A percentile compares a stretch with the other conserved stretches of the same genome.
phyloP scores from a whole-genome alignment of 1,140 invertebrate genomes.

The Drosophila bocki region DNA sequence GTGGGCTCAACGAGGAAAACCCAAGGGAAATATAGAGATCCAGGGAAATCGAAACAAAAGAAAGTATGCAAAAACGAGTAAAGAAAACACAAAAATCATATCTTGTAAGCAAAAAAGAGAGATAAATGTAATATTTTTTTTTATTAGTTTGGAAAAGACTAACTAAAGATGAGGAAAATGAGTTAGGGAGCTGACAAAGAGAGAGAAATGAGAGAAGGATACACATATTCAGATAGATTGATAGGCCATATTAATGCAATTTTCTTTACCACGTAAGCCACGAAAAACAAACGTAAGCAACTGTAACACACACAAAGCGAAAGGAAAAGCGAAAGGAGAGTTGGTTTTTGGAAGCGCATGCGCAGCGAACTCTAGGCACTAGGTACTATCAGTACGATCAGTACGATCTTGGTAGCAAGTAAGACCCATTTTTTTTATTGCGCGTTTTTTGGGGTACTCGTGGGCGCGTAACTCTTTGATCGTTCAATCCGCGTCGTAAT shows the following conservation, averaged over 20 bases:
- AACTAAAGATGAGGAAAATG: not conserved
- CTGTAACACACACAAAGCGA: constrained; percentile 41
- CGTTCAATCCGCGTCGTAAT: constrained; percentile 45
- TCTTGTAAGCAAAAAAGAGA: constrained; percentile 27
- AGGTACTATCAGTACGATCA: constrained; percentile 26
- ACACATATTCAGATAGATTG: constrained; percentile 64
- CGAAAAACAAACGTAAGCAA: constrained; percentile 37
- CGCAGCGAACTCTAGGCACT: constrained; percentile 30
- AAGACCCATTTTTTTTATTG: constrained; percentile 29
- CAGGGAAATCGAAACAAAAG: constrained; percentile 5
- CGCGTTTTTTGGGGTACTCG: constrained; percentile 34
- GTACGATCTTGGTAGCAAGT: constrained; percentile 33
- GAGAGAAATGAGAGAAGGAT: not conserved
- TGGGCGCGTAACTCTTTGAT: constrained; percentile 55
- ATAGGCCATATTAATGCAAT: constrained; percentile 82
- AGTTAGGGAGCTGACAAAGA: not conserved
- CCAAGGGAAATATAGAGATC: constrained; percentile 10
- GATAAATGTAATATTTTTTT: constrained; percentile 13
- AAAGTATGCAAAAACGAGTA: constrained; percentile 17
- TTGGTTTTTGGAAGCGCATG: constrained; percentile 20
- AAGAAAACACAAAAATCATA: constrained; percentile 38
- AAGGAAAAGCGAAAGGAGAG: not conserved
- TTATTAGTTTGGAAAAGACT: constrained; percentile 14
- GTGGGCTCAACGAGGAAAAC: constrained; percentile 13
- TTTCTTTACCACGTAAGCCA: constrained; percentile 62